Evolutionary conservation across 2,888 invertebrate species (phyloP), one percentile per base, ranked within the genome.

Genomic region (Acrobasis suavella): DNA sequence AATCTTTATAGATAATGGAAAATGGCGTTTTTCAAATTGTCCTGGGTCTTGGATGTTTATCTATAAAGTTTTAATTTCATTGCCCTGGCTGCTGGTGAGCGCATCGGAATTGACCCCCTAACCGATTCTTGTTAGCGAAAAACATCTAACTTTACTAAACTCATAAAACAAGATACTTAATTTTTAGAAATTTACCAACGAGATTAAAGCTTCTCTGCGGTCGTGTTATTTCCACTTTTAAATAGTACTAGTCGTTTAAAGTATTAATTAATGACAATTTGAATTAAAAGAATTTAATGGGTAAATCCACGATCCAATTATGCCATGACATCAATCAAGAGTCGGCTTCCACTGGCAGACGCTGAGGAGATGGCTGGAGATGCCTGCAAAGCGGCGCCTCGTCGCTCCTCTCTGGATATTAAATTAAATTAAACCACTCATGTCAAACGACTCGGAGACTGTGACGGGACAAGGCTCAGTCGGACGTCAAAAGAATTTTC

Each of bases 341-440:
- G 39, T n/a, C 32, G 22, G 22, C 38, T 39, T 56, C 56, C 67
- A 67, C 64, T 64, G 65, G 63, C 64, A 66, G 66, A 63, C 49
- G 38, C 63, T 60, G 58, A 5, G 46, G 12, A 50, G 50, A 16
- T 17, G 22, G 56, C 56, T 56, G 14, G 56, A 56, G 56, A 56
- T 7, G 46, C 17, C 39, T 38, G 54, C n/a, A 37, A 12, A 14
- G 52, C 42, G 39, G 56, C 17, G 51, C 52, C 59, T 52, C 52
- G 61, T 46, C 63, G 60, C 66, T 59, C 61, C 65, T 59, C 61
- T 66, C 64, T 66, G 65, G 67, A 69, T 69, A 69, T 71, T 67
- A 73, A 75, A 78, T 76, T 71, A 72, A 74, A 79, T 78, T 73
- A 75, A 75, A 73, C 70, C 77, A 72, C 75, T 75, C 71, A 66